Percentiles rank a stretch among this genome's conserved stretches.
phyloP scores from a whole-genome alignment of 1,140 invertebrate genomes.

The Cyphomyrmex costatus region DNA sequence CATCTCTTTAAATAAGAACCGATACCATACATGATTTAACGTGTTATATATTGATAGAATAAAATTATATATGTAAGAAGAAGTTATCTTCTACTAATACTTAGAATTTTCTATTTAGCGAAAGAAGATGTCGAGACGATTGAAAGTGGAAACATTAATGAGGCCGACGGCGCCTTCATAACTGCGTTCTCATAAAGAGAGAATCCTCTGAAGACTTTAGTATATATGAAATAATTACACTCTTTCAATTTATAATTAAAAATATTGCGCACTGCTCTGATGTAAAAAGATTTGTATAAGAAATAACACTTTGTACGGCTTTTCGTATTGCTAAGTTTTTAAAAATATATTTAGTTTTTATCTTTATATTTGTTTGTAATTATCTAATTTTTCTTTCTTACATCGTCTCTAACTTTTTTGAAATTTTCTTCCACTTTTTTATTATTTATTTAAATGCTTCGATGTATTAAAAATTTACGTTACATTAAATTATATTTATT shows the following conservation, averaged over 20 bases:
- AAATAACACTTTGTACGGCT: neutral
- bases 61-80: slow-evolving; percentile 24
- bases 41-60: neutral
- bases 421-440: neutral
- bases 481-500: neutral
- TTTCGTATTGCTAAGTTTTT: neutral
- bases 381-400: neutral
- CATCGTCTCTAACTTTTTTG: neutral
- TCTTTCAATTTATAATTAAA: slow-evolving; percentile 35
- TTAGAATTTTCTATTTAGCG: neutral
- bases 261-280: neutral
- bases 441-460: slow-evolving; percentile 3
- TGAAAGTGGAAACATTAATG: neutral
- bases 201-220: slow-evolving; percentile 18
- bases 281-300: neutral
- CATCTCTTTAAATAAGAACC: slow-evolving; percentile 51
- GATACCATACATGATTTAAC: slow-evolving; percentile 24
- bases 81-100: slow-evolving; percentile 8
- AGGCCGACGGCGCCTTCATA: neutral
- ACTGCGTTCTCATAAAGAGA: slow-evolving; percentile 5
- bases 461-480: neutral
- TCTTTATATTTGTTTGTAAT: neutral
- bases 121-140: neutral
- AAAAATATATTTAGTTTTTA: slow-evolving; percentile 16
- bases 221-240: slow-evolving; percentile 15